Evolutionary conservation across 2,888 invertebrate genomes (phyloP), one percentile per base, ranked within the genome.

Genomic region (Siphlonurus alternatus): DNA sequence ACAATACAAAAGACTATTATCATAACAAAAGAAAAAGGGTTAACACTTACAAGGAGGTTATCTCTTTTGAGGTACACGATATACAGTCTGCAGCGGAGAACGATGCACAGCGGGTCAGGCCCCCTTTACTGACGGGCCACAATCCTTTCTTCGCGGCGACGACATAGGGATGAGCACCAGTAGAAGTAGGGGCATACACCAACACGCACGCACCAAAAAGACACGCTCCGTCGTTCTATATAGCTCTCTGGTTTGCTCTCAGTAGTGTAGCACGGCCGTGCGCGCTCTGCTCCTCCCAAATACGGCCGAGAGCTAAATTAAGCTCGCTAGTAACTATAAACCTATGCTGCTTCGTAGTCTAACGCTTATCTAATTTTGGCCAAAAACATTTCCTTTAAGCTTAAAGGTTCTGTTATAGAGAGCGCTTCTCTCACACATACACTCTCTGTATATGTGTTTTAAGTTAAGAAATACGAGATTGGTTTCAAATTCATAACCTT

Each of bases 331-430:
- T 56, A 56, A 56, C 56, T 56, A 56, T 56, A 56, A 56, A 56
- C 56, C 56, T 22, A 56, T 38, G 56, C 56, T 22, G n/a, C 56
- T n/a, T 56, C 56, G 56, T 22, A n/a, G 19, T 10, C 56, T n/a
- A 56, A 56, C 38, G 38, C 56, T 56, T 56, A 56, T 56, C 56
- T 56, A 56, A 56, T 56, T 56, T 56, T 56, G 56, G 56, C 56
- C 56, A 56, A 56, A 56, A 56, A 56, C 56, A 56, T 56, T n/a
- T 38, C 38, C 38, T 38, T 38, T 38, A 38, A 15, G 5, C 15
- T 38, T 38, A 38, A 38, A 15, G 38, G 38, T 15, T 38, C 38
- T 38, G 15, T 5, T 15, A 38, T 15, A 38, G 38, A 38, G n/a
- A 38, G 38, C 38, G 15, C 38, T 38, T 38, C 38, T 38, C n/a